Conservation (phyloP, 2,797 vertebrate species). For the Takifugu rubripes region DNA sequence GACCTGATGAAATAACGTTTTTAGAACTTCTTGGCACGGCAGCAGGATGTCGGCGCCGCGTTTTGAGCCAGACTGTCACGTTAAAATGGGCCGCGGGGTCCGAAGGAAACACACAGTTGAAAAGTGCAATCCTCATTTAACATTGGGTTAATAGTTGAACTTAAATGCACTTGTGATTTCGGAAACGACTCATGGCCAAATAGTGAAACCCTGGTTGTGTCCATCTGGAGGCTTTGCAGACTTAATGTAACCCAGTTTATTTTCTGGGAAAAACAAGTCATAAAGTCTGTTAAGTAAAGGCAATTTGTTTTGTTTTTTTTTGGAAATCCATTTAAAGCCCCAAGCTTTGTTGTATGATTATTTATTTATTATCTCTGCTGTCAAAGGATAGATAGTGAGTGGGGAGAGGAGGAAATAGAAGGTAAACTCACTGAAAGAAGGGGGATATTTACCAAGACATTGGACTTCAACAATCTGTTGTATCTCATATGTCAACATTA, state of each 20-base stretch:
- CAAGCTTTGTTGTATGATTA: conserved; percentile 23
- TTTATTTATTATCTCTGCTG: conserved; percentile 20
- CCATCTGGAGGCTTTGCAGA: conserved; percentile 57
- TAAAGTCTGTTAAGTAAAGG: conserved; percentile 38
- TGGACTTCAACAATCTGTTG: too few relatives aligned
- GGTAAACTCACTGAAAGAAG: background rate
- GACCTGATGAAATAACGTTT: too few relatives aligned
- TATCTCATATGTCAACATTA: too few relatives aligned
- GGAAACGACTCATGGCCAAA: background rate
- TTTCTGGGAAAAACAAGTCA: conserved; percentile 37
- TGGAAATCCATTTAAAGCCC: conserved; percentile 22
- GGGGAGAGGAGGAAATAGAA: background rate
- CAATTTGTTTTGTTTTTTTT: conserved; percentile 19
- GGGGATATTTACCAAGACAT: conserved; percentile 3
- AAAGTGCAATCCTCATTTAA: too few relatives aligned
- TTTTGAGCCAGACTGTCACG: too few relatives aligned
- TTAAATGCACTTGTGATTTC: background rate
- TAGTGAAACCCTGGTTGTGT: conserved; percentile 15
- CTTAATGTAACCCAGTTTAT: conserved; percentile 40
- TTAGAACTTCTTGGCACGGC: too few relatives aligned
- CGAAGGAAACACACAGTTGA: too few relatives aligned
- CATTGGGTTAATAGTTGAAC: too few relatives aligned
- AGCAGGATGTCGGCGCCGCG: too few relatives aligned
- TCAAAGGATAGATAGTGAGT: background rate
- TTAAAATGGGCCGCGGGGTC: too few relatives aligned